Evolutionary conservation across 2,797 vertebrate species (phyloP), one percentile per base, ranked within the genome.

Genomic region (Pterois miles): DNA sequence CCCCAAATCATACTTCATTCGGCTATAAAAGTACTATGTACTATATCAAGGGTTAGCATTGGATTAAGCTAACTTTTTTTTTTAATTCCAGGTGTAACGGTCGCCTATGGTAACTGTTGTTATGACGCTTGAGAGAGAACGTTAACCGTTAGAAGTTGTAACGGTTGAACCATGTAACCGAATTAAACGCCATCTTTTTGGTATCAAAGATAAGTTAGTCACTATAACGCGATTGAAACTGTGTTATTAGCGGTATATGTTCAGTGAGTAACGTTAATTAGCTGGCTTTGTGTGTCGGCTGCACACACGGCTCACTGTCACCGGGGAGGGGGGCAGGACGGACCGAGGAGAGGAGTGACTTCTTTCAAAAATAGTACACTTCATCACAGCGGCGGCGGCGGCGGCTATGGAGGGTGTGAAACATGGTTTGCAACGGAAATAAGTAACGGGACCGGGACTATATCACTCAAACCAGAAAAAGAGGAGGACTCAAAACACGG

Each of bases 301-400:
- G 75, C 59, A 46, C 20, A 50, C 64, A 29, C 31, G 54, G 22
- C 70, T 62, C 25, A 2, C 7, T 50, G 78, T 71, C 59, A 68
- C 36, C 66, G 83, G 65, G 77, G 78, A 20, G 13, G 87, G 89
- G 78, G 65, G 82, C 63, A 38, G 78, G 52, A 66, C 68, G 18
- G 63, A 58, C 67, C 29, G 46, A 22, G 38, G 70, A 75, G 88
- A 86, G 89, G 92, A 93, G 91, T 87, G 89, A 90, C 91, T 92
- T 80, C 83, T 82, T 88, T 92, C 84, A 86, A 90, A 87, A 83
- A 84, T 79, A 87, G 84, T 86, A 60, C 74, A 52, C 71, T 80
- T 80, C 77, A 82, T 66, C 75, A 57, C 74, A 22, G 36, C 79
- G 20, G 60, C 75, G 43, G 68, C 65, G 1, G 46, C 67, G 23